Percentiles rank a stretch among this genome's conserved stretches.
phyloP scores from a whole-genome alignment of 2,113 vertebrate species.

The Empidonax alnorum region DNA sequence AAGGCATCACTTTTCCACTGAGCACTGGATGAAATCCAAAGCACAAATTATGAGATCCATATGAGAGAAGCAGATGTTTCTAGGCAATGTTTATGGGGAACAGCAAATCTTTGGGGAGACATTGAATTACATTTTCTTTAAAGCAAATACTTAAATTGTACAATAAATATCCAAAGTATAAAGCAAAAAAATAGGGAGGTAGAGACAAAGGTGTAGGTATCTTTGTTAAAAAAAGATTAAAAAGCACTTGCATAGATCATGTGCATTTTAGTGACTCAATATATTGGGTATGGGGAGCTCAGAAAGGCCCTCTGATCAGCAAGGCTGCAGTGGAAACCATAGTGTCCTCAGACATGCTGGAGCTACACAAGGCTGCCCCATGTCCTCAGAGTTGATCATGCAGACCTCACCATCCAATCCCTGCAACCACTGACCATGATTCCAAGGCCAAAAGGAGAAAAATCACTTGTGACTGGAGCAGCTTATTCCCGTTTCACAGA shows the following conservation, averaged over 20 bases:
- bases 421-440: neutral
- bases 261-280: neutral
- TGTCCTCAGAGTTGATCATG: too few species aligned
- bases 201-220: neutral
- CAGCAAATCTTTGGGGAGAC: conserved; percentile 46
- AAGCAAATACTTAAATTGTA: conserved; percentile 19
- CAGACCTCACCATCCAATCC: neutral
- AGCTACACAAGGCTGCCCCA: neutral
- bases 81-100: conserved; percentile 52
- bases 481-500: neutral
- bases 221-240: neutral
- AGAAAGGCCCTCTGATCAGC: neutral
- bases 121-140: conserved; percentile 42
- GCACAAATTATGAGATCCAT: conserved; percentile 61
- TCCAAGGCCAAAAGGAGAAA: neutral
- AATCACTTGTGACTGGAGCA: rapidly evolving
- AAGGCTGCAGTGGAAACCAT: neutral
- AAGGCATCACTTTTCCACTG: conserved; percentile 60
- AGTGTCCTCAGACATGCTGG: neutral
- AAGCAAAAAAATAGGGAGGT: neutral
- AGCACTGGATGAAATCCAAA: conserved; percentile 59
- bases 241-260: rapidly evolving
- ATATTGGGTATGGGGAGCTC: rapidly evolving
- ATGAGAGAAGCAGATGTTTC: conserved; percentile 67
- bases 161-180: conserved; percentile 17